Evolutionary conservation across 2,797 vertebrate species (phyloP).

Genomic region (Semotilus atromaculatus): DNA sequence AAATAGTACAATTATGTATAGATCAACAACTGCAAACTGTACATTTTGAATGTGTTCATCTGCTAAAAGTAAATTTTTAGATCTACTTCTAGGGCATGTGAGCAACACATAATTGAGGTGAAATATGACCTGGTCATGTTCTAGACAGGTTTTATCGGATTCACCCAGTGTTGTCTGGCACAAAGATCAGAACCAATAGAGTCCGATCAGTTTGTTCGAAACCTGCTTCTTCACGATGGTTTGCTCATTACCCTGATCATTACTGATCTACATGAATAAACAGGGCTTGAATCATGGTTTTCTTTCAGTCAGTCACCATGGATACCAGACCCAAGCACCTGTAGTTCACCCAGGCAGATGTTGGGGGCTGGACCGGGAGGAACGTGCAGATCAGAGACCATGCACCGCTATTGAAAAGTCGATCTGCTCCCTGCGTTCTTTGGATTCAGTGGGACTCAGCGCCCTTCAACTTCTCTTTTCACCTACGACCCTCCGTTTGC

Average conservation of each 20-base stretch:
- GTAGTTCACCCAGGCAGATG: slow-evolving; percentile 40
- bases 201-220: background rate
- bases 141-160: background rate
- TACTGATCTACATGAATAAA: slow-evolving; percentile 12
- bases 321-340: slow-evolving; percentile 33
- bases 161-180: background rate
- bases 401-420: background rate
- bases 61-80: background rate
- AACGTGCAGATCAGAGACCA: background rate
- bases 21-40: too few relatives aligned
- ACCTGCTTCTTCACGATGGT: background rate
- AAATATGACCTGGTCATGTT: background rate
- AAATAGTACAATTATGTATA: too few relatives aligned
- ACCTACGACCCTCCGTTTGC: background rate
- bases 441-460: background rate
- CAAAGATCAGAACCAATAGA: background rate
- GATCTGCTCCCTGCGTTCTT: background rate
- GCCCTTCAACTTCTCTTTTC: slow-evolving; percentile 13
- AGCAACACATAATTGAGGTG: background rate
- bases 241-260: background rate
- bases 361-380: slow-evolving; percentile 21
- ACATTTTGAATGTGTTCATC: background rate
- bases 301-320: slow-evolving; percentile 13
- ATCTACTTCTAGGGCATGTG: background rate
- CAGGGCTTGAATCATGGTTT: background rate